A percentile compares a stretch with the other conserved stretches of the same genome.
Conservation (phyloP, 2,113 vertebrate species). For the Nanorana parkeri region DNA sequence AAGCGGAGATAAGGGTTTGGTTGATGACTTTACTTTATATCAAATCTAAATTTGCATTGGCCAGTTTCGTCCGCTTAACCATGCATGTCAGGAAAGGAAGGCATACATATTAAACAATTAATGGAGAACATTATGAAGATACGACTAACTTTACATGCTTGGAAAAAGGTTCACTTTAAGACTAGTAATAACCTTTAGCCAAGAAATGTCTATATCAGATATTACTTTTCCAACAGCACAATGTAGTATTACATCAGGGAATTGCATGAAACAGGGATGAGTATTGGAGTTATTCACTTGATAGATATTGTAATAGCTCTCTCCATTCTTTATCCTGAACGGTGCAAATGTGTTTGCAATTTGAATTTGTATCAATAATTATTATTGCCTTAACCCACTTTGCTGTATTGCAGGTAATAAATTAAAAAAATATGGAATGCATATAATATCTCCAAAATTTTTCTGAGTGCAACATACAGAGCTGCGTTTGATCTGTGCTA, state of each 20-base stretch:
- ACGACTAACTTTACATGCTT: too few species aligned
- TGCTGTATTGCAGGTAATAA: conserved; percentile 28
- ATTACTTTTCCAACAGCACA: background rate
- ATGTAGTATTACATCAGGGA: too few species aligned
- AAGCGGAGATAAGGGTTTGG: too few species aligned
- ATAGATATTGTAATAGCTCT: background rate
- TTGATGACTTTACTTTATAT: too few species aligned
- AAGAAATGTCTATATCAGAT: background rate
- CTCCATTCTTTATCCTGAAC: background rate
- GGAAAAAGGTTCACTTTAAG: background rate
- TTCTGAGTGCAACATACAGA: background rate
- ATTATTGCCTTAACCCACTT: conserved; percentile 10
- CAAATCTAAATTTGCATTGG: too few species aligned
- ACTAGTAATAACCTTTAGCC: too few species aligned
- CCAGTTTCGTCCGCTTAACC: too few species aligned
- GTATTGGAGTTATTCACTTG: background rate
- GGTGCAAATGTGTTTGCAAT: background rate
- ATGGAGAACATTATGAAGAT: too few species aligned
- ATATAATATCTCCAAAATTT: conserved; percentile 29
- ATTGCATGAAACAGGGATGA: background rate
- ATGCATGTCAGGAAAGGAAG: too few species aligned
- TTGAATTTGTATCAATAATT: conserved; percentile 45
- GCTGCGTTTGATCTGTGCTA: conserved; percentile 26
- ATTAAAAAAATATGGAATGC: conserved; percentile 31
- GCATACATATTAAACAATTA: too few species aligned